These are phyloP conservation scores for Taenaris catops DNA, from an alignment of 2,888 invertebrate species.

Conservation along the genomic window DNA sequence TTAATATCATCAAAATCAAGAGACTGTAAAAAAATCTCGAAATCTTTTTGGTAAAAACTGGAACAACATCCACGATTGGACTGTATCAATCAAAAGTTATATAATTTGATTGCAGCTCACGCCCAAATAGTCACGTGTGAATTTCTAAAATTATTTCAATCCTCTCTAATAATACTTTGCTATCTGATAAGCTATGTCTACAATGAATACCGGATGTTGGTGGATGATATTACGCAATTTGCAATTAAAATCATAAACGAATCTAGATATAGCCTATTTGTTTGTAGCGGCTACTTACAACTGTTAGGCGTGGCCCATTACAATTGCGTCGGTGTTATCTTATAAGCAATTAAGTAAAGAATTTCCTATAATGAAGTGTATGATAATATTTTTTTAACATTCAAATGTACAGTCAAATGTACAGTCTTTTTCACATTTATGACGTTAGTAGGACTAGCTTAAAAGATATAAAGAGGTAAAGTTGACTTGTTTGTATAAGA, in stretches of 20 bases:
- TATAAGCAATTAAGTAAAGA: constrained; percentile 16
- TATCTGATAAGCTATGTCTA: constrained; percentile 1
- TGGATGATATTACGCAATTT: constrained; percentile 14
- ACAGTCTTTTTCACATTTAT: too few relatives aligned
- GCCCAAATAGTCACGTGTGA: not conserved
- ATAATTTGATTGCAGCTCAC: too few relatives aligned
- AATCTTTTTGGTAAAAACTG: too few relatives aligned
- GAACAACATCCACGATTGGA: too few relatives aligned
- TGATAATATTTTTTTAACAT: not conserved
- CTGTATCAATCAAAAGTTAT: too few relatives aligned
- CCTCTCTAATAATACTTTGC: constrained; percentile 1
- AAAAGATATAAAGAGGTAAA: too few relatives aligned
- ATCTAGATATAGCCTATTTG: constrained; percentile 16
- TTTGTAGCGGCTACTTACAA: constrained; percentile 15
- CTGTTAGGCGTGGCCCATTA: constrained; percentile 16
- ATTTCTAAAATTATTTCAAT: constrained; percentile 2
- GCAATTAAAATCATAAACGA: constrained; percentile 20
- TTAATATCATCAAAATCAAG: too few relatives aligned
- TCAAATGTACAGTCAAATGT: too few relatives aligned
- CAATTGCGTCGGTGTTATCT: constrained; percentile 13
- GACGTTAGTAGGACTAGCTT: too few relatives aligned
- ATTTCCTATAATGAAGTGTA: constrained; percentile 17
- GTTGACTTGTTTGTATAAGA: too few relatives aligned
- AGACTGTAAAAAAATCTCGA: too few relatives aligned
- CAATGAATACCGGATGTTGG: constrained; percentile 3